Base-by-base conservation (phyloP, 2,797 vertebrate species). In the Microctenopoma lineatum region DNA sequence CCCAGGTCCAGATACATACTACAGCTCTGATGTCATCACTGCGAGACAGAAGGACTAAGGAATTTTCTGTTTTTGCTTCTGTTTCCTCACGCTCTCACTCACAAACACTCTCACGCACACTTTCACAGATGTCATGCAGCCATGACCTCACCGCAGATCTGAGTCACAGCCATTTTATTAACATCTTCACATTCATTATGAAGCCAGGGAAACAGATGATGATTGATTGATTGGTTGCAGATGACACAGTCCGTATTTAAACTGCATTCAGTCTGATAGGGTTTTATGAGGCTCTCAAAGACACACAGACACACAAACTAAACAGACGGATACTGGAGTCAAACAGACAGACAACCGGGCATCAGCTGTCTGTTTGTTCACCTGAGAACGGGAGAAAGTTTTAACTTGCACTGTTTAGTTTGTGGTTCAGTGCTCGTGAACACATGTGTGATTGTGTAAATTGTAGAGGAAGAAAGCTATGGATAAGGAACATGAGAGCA, bases 11-110 rank as follows among this genome's bases (percentile, higher is more conserved):
- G 89, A 87, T 74, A n/a, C 84, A 84, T 88, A 70, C 85, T 89
- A 18, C 74, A 70, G 69, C 73, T 68, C 85, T 93, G 90, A 93
- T 92, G 89, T 93, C 91, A 93, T 89, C 75, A 81, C 52, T 71
- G 66, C 15, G 45, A 87, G 83, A 86, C 74, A 50, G 58, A 81
- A 53, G 59, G 63, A 47, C 65, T 62, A 51, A 71, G 61, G 72
- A 70, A 54, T 78, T 57, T 73, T 78, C 68, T 73, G 70, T 81
- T 85, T 81, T 76, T 34, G 68, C 83, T 87, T 88, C 79, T 87
- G 83, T 84, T 89, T 89, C 75, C 70, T 75, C 75, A 66, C 44
- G 18, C 68, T 48, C 55, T 51, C 39, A 7, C 59, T 75, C 66
- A 25, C 78, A 78, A 80, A 84, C 73, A 73, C 79, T 5, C 50